Percentiles rank a stretch among this genome's conserved stretches.
phyloP scores from a whole-genome alignment of 2,797 vertebrate genomes.

The Paedocypris micromegethes region DNA sequence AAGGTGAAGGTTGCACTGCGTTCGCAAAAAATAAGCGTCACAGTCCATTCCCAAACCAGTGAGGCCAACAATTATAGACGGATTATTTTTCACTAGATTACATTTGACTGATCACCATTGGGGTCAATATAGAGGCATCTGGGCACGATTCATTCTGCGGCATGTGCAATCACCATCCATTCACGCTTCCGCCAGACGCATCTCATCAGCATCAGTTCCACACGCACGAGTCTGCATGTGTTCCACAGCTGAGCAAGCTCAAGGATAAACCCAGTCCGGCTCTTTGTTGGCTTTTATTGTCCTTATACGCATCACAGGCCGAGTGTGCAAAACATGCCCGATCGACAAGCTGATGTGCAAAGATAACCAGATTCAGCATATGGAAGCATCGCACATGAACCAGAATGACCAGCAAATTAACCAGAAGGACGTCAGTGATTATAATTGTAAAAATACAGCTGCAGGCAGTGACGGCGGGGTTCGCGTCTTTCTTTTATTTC shows the following conservation, averaged over 20 bases:
- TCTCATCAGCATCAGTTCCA: conserved; percentile 21
- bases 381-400: not conserved
- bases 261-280: conserved; percentile 18
- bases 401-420: too few species aligned
- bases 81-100: not conserved
- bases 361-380: conserved; percentile 24
- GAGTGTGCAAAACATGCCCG: conserved; percentile 19
- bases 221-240: not conserved
- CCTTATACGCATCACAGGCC: conserved; percentile 19
- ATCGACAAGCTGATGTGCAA: conserved; percentile 28
- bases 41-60: too few species aligned
- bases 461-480: too few species aligned
- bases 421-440: too few species aligned
- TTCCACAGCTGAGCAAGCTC: conserved; percentile 21
- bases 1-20: too few species aligned
- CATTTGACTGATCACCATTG: conserved; percentile 1
- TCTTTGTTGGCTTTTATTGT: not conserved
- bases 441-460: too few species aligned
- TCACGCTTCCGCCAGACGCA: conserved; percentile 15
- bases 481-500: too few species aligned
- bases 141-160: conserved; percentile 14
- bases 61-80: too few species aligned
- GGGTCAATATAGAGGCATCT: conserved; percentile 24
- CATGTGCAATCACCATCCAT: conserved; percentile 18
- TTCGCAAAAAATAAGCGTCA: too few species aligned